These are phyloP conservation scores for Acronicta psi DNA, from an alignment of 2,888 invertebrate genomes.

Conservation along the genomic window DNA sequence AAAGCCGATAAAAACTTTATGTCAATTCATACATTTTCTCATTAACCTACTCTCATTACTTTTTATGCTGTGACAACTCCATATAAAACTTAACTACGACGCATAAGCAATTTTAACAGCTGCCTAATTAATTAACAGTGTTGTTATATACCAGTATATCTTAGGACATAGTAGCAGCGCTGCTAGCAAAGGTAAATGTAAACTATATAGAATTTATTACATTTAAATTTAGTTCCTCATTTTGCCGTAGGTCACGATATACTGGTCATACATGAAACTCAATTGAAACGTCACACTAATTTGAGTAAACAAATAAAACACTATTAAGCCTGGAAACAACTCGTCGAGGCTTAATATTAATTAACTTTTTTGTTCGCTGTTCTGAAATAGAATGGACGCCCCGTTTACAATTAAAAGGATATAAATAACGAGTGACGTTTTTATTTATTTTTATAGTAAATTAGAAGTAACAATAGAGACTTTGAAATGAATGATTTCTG, in stretches of 20 bases:
- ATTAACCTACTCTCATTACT: conserved; percentile 20
- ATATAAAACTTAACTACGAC: conserved; percentile 23
- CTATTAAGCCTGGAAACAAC: conserved; percentile 17
- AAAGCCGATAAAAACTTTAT: conserved; percentile 18
- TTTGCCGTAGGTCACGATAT: not conserved
- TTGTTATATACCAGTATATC: conserved; percentile 7
- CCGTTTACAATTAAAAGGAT: conserved; percentile 9
- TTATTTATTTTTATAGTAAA: conserved; percentile 14
- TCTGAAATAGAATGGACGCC: conserved; percentile 18
- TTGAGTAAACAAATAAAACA: conserved; percentile 34
- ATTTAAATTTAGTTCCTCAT: not conserved
- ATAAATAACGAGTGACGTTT: conserved; percentile 8
- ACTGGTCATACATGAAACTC: conserved; percentile 2
- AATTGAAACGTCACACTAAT: conserved; percentile 37
- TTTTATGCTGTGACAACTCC: conserved; percentile 6
- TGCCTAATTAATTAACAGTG: conserved; percentile 39
- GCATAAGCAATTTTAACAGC: conserved; percentile 16
- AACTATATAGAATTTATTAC: not conserved
- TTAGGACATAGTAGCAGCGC: not conserved
- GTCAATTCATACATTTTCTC: conserved; percentile 12
- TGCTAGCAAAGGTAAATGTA: not conserved
- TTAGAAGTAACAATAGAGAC: conserved; percentile 2
- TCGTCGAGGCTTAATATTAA: conserved; percentile 16
- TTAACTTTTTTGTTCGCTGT: conserved; percentile 29
- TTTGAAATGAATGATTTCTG: not conserved